Base-by-base conservation (phyloP, 2,797 vertebrate species). In the Pseudochirops corinnae region DNA sequence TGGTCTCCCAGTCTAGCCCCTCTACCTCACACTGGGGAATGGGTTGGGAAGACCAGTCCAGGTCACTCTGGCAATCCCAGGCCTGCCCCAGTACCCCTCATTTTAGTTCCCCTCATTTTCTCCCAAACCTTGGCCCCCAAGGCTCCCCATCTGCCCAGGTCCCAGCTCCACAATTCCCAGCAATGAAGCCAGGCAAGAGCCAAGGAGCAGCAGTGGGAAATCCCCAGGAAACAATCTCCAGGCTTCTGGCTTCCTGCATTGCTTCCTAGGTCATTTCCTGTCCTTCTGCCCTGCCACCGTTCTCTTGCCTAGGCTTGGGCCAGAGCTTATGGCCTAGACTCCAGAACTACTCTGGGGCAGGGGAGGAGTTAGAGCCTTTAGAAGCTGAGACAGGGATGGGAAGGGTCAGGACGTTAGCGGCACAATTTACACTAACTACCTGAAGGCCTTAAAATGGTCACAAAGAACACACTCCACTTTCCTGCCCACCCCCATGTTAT, bases 211-310 rank as follows among this genome's bases (percentile, higher is more conserved):
- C 56, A 2, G 91, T 93, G 98, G 98, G 98, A 98, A 98, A 98
- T 98, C 98, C 98, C 97, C 57, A 95, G 98, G 98, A 99, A 99
- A 98, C 97, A 98, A 98, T 98, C 98, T 90, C 96, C 90, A 91
- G 96, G 97, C 95, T 95, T 97, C 93, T 12, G 92, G 97, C 96
- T 98, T 99, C 98, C 98, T 98, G 98, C 98, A 98, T 97, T 95
- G 92, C 90, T 97, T 97, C 96, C 97, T 0, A 24, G 97, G 97
- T 98, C 97, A 96, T 95, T 97, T 95, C 93, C 92, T 92, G 82
- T 53, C 52, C 56, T 56, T 94, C 93, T 92, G 95, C 46, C 39
- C 56, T 91, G 67, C 3, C 55, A 90, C 90, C 53, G 74, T 92
- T 90, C 92, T 90, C 90, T 87, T 95, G 55, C 91, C 91, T 55